A percentile compares a stretch with the other conserved stretches of the same genome.
phyloP scores from a whole-genome alignment of 2,888 invertebrate species.

The Arctia plantaginis region DNA sequence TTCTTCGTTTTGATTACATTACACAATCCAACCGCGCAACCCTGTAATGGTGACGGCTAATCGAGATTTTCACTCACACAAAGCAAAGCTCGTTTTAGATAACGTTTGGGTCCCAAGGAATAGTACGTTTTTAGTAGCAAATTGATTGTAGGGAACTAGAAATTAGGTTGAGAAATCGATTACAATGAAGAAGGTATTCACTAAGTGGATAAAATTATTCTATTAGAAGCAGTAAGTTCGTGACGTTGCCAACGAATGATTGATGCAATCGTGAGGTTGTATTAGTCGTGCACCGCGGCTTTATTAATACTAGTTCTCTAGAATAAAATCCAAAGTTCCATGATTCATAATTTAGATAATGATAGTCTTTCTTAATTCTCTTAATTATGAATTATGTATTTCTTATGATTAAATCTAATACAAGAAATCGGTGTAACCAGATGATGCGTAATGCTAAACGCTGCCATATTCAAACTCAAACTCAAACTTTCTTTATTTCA shows the following conservation, averaged over 20 bases:
- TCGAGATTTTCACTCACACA: too few species aligned
- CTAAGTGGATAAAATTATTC: constrained; percentile 21
- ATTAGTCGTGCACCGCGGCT: constrained; percentile 41
- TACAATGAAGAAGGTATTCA: constrained; percentile 10
- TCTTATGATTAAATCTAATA: constrained; percentile 9
- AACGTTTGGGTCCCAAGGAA: background rate
- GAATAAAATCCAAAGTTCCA: constrained; percentile 22
- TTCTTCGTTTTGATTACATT: too few species aligned
- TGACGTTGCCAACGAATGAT: constrained; percentile 43
- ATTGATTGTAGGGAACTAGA: background rate
- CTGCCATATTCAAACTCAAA: too few species aligned
- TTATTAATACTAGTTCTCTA: constrained; percentile 27
- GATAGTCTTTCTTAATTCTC: constrained; percentile 4
- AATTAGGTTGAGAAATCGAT: background rate
- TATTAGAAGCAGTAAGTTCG: constrained; percentile 26
- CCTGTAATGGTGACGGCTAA: too few species aligned
- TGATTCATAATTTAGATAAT: constrained; percentile 30
- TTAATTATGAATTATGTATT: constrained; percentile 2
- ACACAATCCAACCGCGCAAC: too few species aligned
- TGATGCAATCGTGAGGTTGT: constrained; percentile 51
- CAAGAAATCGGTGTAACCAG: too few species aligned
- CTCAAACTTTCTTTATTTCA: too few species aligned
- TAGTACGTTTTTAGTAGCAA: background rate
- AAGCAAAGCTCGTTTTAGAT: background rate
- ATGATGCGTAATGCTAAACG: too few species aligned